Base-by-base conservation (phyloP, 2,797 vertebrate genomes). In the Schizopygopsis malacanthus region DNA sequence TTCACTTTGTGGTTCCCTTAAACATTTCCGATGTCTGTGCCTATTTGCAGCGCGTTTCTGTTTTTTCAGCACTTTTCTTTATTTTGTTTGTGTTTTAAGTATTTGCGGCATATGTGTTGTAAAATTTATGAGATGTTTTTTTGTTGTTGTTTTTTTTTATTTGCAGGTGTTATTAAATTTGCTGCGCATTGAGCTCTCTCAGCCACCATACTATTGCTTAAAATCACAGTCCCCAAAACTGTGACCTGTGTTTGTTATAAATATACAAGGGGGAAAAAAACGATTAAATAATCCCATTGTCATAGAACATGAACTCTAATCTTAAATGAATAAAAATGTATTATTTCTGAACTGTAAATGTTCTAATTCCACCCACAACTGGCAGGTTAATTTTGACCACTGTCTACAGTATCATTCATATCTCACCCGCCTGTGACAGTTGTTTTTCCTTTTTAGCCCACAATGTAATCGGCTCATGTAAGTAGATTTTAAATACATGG, bases 401-500 rank as follows among this genome's bases (percentile, higher is more conserved):
- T 25, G 25, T 43, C 72, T 41, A 65, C 33, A 67, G 15, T 67
- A 67, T 77, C 20, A 76, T 77, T 56, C 20, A 79, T 61, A 61
- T 45, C 39, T 79, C 54, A 25, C 12, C 39, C 61, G 75, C 39
- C 33, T 13, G 33, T 80, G 70, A 50, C 56, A 65, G 28, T 52
- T 83, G 65, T 56, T 85, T 37, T 72, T 72, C 50, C 43, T 79
- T 61, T 18, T 86, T 65, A 65, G 50, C 79, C 70, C 52, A 63
- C 25, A 45, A 63, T 81, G 85, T 84, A 87, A 84, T 85, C 86
- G 70, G 39, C 79, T 22, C 91, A 82, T 85, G 91, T 88, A 90
- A 45, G 63, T 90, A 91, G 92, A 91, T 91, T 93, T 91, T 90
- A 89, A 93, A 87, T 88, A 89, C 88, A 89, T 89, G 89, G 82